Evolutionary conservation across 1,140 invertebrate genomes (phyloP), one percentile per base, ranked within the genome.

Genomic region (Archivesica marissinica): DNA sequence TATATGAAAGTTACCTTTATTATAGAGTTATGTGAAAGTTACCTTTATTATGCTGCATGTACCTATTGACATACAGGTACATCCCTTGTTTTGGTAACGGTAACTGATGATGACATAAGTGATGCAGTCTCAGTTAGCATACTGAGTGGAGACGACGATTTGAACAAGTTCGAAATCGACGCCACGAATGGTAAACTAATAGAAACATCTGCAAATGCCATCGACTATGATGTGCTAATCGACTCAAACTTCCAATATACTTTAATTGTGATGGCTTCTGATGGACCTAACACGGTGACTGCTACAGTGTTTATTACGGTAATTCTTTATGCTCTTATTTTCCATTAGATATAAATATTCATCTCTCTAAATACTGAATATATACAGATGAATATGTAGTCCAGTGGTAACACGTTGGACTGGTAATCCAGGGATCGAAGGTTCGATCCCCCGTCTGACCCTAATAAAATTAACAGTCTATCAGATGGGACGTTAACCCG

Each of bases 261-360:
- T 20, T 56, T 84, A 20, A 76, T 33, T 17, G 76, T 86, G 1
- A 75, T 25, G 39, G 82, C 82, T 0, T 41, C 23, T 61, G 85
- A 85, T 54, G 70, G 44, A 0, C 17, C 59, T 28, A 59, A 75
- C 0, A 64, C 80, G 2, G 86, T 41, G 3, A 89, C 89, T 25
- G 88, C 86, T 15, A 85, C 81, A 13, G 59, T 90, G 33, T 54
- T 86, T 72, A 79, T 90, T 4, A 78, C 77, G n/a, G 86, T 88
- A 68, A 28, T 33, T n/a, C n/a, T n/a, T n/a, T n/a, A n/a, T n/a
- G n/a, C n/a, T n/a, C n/a, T n/a, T n/a, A n/a, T n/a, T n/a, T n/a
- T n/a, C n/a, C n/a, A n/a, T n/a, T n/a, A n/a, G n/a, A n/a, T n/a
- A n/a, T n/a, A n/a, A n/a, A n/a, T n/a, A n/a, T n/a, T n/a, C n/a